Percentiles rank a stretch among this genome's conserved stretches.
phyloP scores from a whole-genome alignment of 2,888 invertebrate genomes.

The Chrysina gloriosa region DNA sequence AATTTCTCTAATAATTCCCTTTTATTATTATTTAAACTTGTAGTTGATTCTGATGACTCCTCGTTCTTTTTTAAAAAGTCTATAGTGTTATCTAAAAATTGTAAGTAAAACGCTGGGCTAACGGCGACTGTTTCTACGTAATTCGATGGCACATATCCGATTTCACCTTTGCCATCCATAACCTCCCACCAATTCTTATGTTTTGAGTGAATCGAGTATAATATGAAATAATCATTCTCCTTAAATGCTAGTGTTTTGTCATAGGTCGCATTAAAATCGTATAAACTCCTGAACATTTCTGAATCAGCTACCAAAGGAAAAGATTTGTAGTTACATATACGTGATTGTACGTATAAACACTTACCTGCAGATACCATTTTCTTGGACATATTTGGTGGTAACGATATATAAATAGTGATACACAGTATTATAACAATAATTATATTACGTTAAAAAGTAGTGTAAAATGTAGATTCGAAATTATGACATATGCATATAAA shows the following conservation, averaged over 20 bases:
- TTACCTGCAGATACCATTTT: conserved; percentile 39
- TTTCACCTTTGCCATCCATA: conserved; percentile 82
- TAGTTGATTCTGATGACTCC: conserved; percentile 72
- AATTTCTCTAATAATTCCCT: conserved; percentile 58
- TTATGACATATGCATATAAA: conserved; percentile 34
- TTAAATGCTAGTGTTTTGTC: conserved; percentile 85
- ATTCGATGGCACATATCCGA: conserved; percentile 89
- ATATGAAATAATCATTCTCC: conserved; percentile 82
- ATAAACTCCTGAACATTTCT: conserved; percentile 86
- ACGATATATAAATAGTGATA: conserved; percentile 26
- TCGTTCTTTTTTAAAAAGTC: conserved; percentile 60
- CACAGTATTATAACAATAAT: conserved; percentile 20
- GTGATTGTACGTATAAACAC: conserved; percentile 15
- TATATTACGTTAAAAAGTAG: conserved; percentile 37
- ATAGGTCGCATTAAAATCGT: conserved; percentile 86
- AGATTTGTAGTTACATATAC: background rate
- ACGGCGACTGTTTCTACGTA: conserved; percentile 85
- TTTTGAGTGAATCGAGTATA: conserved; percentile 82
- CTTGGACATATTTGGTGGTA: conserved; percentile 38
- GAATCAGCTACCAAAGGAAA: conserved; percentile 69
- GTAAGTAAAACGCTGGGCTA: conserved; percentile 75
- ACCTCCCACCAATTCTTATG: conserved; percentile 92
- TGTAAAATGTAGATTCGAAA: conserved; percentile 39
- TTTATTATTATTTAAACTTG: conserved; percentile 60
- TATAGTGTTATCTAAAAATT: conserved; percentile 79